Evolutionary conservation across 2,113 vertebrate species (phyloP).

Genomic region (Agelaius phoeniceus): DNA sequence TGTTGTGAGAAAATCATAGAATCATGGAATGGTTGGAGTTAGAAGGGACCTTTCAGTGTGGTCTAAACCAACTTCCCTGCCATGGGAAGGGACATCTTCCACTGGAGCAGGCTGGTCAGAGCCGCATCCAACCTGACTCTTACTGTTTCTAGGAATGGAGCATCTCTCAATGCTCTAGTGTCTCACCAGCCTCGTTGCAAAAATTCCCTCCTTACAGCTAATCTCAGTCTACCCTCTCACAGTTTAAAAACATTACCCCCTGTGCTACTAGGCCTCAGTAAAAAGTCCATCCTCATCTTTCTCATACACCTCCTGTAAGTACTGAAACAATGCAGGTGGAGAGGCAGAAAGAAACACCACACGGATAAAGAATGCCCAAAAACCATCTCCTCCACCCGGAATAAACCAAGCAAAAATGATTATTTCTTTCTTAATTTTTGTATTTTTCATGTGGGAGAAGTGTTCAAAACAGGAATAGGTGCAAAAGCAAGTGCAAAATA

Average conservation of each 20-base stretch:
- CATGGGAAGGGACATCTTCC: too few species aligned
- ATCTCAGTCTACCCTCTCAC: not conserved
- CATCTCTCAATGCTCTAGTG: not conserved
- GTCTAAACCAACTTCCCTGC: not conserved
- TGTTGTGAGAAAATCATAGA: not conserved
- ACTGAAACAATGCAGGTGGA: not conserved
- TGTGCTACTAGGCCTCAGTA: accelerated
- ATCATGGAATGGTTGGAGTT: not conserved
- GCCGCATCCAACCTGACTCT: accelerated
- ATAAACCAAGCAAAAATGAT: not conserved
- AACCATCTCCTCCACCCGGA: too few species aligned
- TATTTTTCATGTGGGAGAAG: not conserved
- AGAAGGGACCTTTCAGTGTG: not conserved
- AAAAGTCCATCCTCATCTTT: not conserved
- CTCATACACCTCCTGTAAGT: not conserved
- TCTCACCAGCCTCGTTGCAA: not conserved
- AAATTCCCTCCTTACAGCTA: not conserved
- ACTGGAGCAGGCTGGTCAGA: not conserved
- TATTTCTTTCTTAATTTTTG: not conserved
- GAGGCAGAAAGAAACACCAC: not conserved
- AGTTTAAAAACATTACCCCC: not conserved
- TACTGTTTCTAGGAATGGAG: not conserved
- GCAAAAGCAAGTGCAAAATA: not conserved
- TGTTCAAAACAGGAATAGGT: not conserved
- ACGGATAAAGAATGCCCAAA: not conserved